Base-by-base conservation (phyloP, 2,888 invertebrate genomes). In the Temnothorax ravouxi region DNA sequence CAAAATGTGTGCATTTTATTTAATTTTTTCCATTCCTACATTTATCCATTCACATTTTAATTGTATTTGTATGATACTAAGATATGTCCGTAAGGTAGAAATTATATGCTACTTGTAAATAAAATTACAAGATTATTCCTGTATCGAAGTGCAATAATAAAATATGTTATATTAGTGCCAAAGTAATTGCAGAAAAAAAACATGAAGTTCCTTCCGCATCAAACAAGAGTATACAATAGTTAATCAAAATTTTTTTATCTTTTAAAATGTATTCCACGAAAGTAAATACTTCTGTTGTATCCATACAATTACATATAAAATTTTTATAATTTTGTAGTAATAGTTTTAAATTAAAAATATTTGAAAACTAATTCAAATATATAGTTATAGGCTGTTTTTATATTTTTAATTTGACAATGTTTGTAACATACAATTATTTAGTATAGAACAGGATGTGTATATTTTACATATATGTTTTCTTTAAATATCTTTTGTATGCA, bases 101-200 rank as follows among this genome's bases (percentile, higher is more conserved):
- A 88, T 87, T 84, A 90, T 87, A 89, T 77, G 85, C 87, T 91
- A 91, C 89, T 91, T 91, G 91, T 91, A 91, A 90, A 91, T 91
- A 91, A 91, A 88, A 84, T 84, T 87, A 87, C 88, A 89, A 89
- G 85, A 90, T 92, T 91, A 91, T 90, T 93, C 91, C 91, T 93
- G 92, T 93, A 93, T 93, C 89, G 92, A 93, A 93, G 93, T 93
- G 93, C 93, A 93, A 93, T 93, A 93, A 93, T 93, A 92, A 93
- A 91, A 92, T 93, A 91, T 93, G 93, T 92, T 92, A 91, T 91
- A 93, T 93, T 93, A 93, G 93, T 93, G 93, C 93, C 93, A 93
- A 93, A 93, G 93, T 90, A 90, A 91, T 89, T 86, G 89, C 87
- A 85, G 84, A 85, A 88, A 84, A 75, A 84, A 71, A 76, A 81